Evolutionary conservation across 2,797 vertebrate genomes (phyloP), one percentile per base, ranked within the genome.

Genomic region (Podargus strigoides): DNA sequence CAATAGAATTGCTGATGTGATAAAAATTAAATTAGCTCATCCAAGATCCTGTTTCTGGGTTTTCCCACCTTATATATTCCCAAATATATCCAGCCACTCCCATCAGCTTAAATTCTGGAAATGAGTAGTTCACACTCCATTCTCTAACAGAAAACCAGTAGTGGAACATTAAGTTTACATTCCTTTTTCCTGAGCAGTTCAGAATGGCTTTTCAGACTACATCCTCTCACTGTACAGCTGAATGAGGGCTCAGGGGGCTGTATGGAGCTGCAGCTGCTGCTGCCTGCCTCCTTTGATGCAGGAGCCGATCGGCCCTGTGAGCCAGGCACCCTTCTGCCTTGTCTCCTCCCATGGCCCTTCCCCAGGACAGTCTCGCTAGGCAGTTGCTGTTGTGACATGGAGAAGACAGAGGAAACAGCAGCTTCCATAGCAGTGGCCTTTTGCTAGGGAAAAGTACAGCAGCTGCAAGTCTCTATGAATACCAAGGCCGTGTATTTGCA

Each of bases 401-500:
- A 30, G n/a, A 11, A 27, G 30, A 7, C 1, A 44, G 49, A 60
- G 49, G 36, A 37, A 59, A 52, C 39, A 52, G 49, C 60, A 67
- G 68, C 68, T 73, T 63, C 75, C 39, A 9, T 7, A 63, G 78
- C 49, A 56, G 69, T 36, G 74, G 27, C 32, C 52, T 91, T 66
- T 69, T 39, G 63, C 89, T 52, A 4, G 39, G 47, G 42, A 13
- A 30, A 23, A 23, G 60, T 18, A 26, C 7, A 49, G 37, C 3
- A 5, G 22, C n/a, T 46, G 27, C 28, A 0, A 2, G 20, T 46
- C 58, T 37, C 37, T 50, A 3, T 19, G 59, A 62, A n/a, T 10
- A 8, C 24, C n/a, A 39, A 32, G 47, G 42, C 39, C 59, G 42
- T 0, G 0, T 28, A 9, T 0, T n/a, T 28, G 42, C 28, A 5